Conservation (phyloP, 2,888 invertebrate species). For the Mesorhabditis spiculigera region DNA sequence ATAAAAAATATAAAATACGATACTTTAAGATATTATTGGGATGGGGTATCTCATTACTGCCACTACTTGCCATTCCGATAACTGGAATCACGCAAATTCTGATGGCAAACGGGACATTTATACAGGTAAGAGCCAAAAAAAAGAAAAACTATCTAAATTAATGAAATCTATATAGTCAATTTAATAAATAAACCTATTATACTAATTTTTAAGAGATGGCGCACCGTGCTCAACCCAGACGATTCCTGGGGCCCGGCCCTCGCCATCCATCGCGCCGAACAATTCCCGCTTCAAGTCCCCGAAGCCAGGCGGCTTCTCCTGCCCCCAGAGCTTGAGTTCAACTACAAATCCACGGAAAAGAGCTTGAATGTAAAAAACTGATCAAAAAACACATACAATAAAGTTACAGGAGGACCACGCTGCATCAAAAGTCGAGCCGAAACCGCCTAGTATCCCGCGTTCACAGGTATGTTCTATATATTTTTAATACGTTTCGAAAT, state of each 20-base stretch:
- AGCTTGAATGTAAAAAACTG: too few relatives aligned
- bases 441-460: background rate
- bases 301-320: conserved; percentile 49
- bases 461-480: background rate
- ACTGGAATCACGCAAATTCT: conserved; percentile 65
- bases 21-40: conserved; percentile 59
- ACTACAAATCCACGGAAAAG: background rate
- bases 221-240: conserved; percentile 50
- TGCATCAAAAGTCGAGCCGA: background rate
- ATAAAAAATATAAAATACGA: background rate
- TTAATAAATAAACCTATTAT: conserved; percentile 10
- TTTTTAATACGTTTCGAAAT: background rate
- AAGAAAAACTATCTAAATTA: too few relatives aligned
- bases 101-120: conserved; percentile 48
- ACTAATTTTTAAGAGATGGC: conserved; percentile 44
- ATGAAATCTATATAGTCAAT: background rate
- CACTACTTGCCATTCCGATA: conserved; percentile 71
- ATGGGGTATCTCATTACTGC: conserved; percentile 72
- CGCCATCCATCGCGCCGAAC: conserved; percentile 56
- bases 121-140: conserved; percentile 37
- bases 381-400: too few relatives aligned
- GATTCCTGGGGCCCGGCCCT: conserved; percentile 59
- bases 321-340: conserved; percentile 33
- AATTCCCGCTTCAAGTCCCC: conserved; percentile 58
- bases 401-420: background rate